Percentiles rank a stretch among this genome's conserved stretches.
Evolutionary conservation across 2,797 vertebrate genomes (phyloP).

Genomic region (Cryptoblepharus egeriae): DNA sequence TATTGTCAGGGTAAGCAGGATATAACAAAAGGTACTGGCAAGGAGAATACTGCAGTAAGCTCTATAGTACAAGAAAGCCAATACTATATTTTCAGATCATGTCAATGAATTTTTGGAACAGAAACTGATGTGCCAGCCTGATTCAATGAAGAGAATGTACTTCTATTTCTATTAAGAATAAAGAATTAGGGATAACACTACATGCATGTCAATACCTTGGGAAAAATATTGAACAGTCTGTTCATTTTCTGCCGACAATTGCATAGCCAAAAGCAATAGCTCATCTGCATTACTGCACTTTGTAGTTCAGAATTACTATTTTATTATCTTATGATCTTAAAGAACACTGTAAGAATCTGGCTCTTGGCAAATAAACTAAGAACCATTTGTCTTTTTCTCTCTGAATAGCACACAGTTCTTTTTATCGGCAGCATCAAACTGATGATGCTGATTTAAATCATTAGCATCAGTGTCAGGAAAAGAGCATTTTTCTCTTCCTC

Average conservation of each 20-base stretch:
- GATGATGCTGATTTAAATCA: neutral
- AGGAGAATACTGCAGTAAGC: slow-evolving; percentile 60
- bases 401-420: slow-evolving; percentile 40
- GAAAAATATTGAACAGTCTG: slow-evolving; percentile 23
- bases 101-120: slow-evolving; percentile 60
- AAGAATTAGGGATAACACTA: slow-evolving; percentile 60
- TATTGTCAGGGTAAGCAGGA: slow-evolving; percentile 72
- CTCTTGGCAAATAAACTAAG: slow-evolving; percentile 55
- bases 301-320: slow-evolving; percentile 49
- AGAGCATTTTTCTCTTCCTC: neutral
- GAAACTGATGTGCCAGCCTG: slow-evolving; percentile 40
- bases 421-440: neutral
- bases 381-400: slow-evolving; percentile 19
- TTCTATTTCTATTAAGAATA: slow-evolving; percentile 61
- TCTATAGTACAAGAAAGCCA: slow-evolving; percentile 50
- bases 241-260: slow-evolving; percentile 42
- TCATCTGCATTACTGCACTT: slow-evolving; percentile 31
- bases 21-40: slow-evolving; percentile 49
- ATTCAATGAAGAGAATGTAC: slow-evolving; percentile 48
- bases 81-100: slow-evolving; percentile 60
- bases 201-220: slow-evolving; percentile 49
- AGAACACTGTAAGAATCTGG: slow-evolving; percentile 61
- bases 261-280: slow-evolving; percentile 9
- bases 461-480: slow-evolving; percentile 2
- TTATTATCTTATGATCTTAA: slow-evolving; percentile 59